Evolutionary conservation across 1,140 invertebrate genomes (phyloP).

Genomic region (Drosophila nigrodunni): DNA sequence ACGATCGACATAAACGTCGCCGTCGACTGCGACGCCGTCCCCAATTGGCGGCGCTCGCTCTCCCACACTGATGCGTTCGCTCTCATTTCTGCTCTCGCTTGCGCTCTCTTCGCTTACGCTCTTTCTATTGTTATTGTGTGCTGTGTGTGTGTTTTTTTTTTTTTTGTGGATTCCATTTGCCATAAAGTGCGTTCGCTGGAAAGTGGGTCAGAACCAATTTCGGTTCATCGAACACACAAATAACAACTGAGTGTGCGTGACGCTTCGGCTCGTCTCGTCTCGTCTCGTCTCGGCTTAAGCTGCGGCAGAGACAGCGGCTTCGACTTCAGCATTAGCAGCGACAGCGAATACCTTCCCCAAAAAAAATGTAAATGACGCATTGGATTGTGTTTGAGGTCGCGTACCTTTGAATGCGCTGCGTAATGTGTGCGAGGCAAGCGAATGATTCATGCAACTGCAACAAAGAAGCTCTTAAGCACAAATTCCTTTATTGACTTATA

Average conservation of each 20-base stretch:
- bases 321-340: conserved; percentile 15
- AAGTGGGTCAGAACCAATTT: conserved; percentile 77
- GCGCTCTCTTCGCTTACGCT: conserved; percentile 30
- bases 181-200: conserved; percentile 75
- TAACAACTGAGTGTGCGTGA: conserved; percentile 56
- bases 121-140: conserved; percentile 44
- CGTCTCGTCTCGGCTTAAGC: background rate
- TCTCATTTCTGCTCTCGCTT: conserved; percentile 13
- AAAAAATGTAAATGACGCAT: conserved; percentile 46
- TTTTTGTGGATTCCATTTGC: conserved; percentile 74
- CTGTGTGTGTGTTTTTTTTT: background rate
- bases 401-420: conserved; percentile 47
- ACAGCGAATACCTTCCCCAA: background rate
- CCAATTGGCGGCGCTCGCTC: conserved; percentile 47
- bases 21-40: conserved; percentile 29
- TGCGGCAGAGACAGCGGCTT: background rate
- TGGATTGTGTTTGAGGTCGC: conserved; percentile 24
- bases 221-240: conserved; percentile 82
- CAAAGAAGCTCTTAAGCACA: conserved; percentile 19
- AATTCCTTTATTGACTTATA: conserved; percentile 13
- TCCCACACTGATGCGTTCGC: conserved; percentile 21
- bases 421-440: conserved; percentile 12
- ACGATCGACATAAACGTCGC: conserved; percentile 15
- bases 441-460: conserved; percentile 41
- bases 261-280: background rate